phyloP scores from a whole-genome alignment of 2,888 invertebrate species.

The Lymantria monacha region DNA sequence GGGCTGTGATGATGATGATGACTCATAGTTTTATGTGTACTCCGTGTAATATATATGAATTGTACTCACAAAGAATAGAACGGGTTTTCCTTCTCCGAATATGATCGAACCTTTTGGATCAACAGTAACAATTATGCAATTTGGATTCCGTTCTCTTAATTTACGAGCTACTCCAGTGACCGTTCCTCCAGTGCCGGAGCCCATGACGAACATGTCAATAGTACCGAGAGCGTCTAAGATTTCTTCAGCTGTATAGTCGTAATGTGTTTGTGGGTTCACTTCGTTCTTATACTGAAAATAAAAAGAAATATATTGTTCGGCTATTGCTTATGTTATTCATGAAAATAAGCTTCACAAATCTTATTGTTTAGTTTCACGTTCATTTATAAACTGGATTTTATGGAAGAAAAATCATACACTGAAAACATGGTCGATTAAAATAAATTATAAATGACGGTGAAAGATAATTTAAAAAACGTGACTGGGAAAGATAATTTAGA shows the following conservation, averaged over 20 bases:
- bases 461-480: no score
- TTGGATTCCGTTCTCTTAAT: slow-evolving; percentile 90
- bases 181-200: slow-evolving; percentile 97
- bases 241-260: slow-evolving; percentile 95
- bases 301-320: background rate
- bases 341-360: no score
- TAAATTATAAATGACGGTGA: no score
- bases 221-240: slow-evolving; percentile 86
- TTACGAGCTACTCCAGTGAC: slow-evolving; percentile 93
- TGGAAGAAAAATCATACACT: no score
- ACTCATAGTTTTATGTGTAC: no score
- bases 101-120: slow-evolving; percentile 91
- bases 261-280: slow-evolving; percentile 96
- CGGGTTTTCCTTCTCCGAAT: slow-evolving; percentile 81
- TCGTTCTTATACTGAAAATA: slow-evolving; percentile 88
- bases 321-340: no score
- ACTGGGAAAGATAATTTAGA: no score
- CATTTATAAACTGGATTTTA: no score
- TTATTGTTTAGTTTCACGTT: no score
- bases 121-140: slow-evolving; percentile 89
- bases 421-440: no score
- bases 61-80: slow-evolving; percentile 40
- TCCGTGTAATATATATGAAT: background rate
- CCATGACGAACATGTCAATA: slow-evolving; percentile 90
- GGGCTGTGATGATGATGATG: no score